These are phyloP conservation scores for Diplodus sargus DNA, from an alignment of 2,797 vertebrate genomes.

Conservation along the genomic window DNA sequence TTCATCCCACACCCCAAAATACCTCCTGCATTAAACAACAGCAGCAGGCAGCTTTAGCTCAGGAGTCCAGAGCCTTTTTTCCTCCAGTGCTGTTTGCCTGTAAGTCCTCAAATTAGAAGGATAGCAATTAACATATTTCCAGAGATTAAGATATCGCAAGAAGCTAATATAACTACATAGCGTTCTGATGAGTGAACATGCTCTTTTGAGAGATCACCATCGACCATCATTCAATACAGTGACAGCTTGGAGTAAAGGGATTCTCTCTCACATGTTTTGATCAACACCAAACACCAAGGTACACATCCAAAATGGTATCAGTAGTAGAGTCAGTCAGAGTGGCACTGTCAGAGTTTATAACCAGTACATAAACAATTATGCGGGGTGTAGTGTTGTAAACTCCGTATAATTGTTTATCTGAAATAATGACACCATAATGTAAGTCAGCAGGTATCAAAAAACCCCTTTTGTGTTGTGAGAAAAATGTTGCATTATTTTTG, in stretches of 20 bases:
- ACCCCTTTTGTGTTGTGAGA: background rate
- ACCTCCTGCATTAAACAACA: constrained; percentile 75
- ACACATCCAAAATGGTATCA: background rate
- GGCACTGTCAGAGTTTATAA: background rate
- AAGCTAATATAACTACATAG: constrained; percentile 26
- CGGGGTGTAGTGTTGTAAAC: background rate
- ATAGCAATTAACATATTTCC: constrained; percentile 49
- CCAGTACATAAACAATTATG: background rate
- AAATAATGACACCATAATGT: background rate
- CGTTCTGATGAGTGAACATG: constrained; percentile 36
- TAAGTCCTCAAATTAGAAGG: constrained; percentile 54
- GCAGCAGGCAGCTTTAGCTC: constrained; percentile 52
- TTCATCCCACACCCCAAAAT: constrained; percentile 76
- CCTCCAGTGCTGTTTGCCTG: constrained; percentile 41
- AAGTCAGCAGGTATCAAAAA: background rate
- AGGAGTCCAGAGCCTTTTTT: constrained; percentile 24
- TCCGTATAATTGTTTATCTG: background rate
- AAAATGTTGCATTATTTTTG: background rate
- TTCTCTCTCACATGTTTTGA: constrained; percentile 24
- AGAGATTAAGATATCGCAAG: constrained; percentile 18
- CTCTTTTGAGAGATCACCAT: constrained; percentile 34
- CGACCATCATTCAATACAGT: constrained; percentile 34
- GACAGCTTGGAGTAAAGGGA: constrained; percentile 30
- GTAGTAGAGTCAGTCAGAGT: background rate
- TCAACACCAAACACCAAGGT: constrained; percentile 18